Base-by-base conservation (phyloP, 2,888 invertebrate species). In the Mechanitis mazaeus region DNA sequence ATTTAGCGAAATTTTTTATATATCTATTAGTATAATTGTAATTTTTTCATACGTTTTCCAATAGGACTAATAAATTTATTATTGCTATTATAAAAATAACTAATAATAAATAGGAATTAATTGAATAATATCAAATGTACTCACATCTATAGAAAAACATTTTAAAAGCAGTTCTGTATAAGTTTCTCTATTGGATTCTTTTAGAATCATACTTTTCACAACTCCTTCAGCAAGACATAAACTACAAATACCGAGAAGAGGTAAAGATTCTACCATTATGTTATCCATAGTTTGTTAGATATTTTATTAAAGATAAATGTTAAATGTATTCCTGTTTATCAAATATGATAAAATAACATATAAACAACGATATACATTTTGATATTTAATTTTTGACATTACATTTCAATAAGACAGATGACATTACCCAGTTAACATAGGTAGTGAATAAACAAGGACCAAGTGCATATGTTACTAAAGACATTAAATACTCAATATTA, bases 91-190 rank as follows among this genome's bases (percentile, higher is more conserved):
- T n/a, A 33, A 7, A 61, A 42, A 35, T 45, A 20, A 20, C 20
- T 20, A n/a, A 28, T 6, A 42, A 65, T n/a, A 9, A 56, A 45
- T 33, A 35, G n/a, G 28, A 11, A 55, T 46, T 56, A 46, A 50
- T n/a, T 45, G 35, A n/a, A 50, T 35, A 6, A 6, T 0, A 35
- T 35, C 35, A 3, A 58, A 42, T 55, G 28, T 72, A 88, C 90
- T 87, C 71, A 90, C 90, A 69, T 90, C 84, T 54, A 90, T 83
- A 47, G 79, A 75, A 61, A 85, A 89, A 72, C 89, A 87, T 74
- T 81, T 83, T 11, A 79, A 60, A 60, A 90, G 67, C 81, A 87
- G 85, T 65, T 87, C 83, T 0, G 79, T 70, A 64, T 84, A 88
- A 4, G 79, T 73, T 71, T 83, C 84, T 0, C 70, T 64, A 42